Evolutionary conservation across 37 sponge, comb jelly and placozoan genomes (phyloP), one percentile per base, ranked within the genome.

Genomic region (Geodia barretti): DNA sequence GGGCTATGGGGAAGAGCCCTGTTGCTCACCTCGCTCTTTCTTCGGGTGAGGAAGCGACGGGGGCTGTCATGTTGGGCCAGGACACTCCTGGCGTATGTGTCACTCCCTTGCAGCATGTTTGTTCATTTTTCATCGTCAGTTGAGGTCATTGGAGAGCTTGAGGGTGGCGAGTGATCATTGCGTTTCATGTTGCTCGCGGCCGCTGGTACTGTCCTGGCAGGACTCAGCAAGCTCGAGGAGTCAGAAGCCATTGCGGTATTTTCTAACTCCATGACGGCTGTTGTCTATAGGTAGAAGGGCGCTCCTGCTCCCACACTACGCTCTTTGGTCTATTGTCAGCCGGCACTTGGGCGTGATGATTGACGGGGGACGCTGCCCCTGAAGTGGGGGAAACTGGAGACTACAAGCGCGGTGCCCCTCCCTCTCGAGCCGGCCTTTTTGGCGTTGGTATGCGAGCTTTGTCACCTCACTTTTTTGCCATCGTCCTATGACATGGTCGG

Each of bases 111-210:
- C 38, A 97, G 84, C 1, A 97, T 94, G 74, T 94, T 94, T 92
- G 94, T 97, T 90, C 94, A 71, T 79, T 97, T 94, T 74, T 97
- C 97, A 71, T 97, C 97, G 71, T 97, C 94, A n/a, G n/a, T n/a
- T n/a, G n/a, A n/a, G n/a, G 41, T 94, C 67, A 86, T 94, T 90
- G 87, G 97, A 94, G 26, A 97, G 84, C 69, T 97, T 94, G 61
- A 97, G 92, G 84, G 97, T 32, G 94, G 86, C 39, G 97, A 94
- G 82, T 90, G 91, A 81, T 94, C 91, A 62, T 94, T 85, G 78
- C 83, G 86, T 80, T 97, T 97, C 94, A 94, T 97, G 97, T 97
- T 97, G 92, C n/a, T 97, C 97, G 72, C 97, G 92, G 86, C 94
- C 97, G 60, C 94, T 94, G 78, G 93, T 97, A 68, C 97, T n/a